Evolutionary conservation across 2,797 vertebrate genomes (phyloP).

Genomic region (Zalophus californianus): DNA sequence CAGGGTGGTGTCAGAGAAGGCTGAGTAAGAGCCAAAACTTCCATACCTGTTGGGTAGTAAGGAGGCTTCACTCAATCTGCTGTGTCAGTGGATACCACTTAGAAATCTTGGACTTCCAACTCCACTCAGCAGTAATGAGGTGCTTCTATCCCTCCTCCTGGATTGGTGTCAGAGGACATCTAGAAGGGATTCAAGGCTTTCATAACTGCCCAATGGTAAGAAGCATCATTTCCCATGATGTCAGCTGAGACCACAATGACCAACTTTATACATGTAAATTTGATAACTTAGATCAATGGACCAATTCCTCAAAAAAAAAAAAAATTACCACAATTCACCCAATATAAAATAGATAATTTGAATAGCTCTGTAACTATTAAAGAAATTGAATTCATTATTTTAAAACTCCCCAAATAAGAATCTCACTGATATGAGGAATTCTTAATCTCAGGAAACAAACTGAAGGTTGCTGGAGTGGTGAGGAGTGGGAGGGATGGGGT

Average conservation of each 20-base stretch:
- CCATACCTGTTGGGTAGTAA: neutral
- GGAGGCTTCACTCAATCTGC: neutral
- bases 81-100: neutral
- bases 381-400: constrained; percentile 15
- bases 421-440: no score
- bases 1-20: neutral
- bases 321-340: neutral
- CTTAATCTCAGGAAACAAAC: no score
- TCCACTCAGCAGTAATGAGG: neutral
- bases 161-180: neutral
- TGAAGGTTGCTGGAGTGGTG: no score
- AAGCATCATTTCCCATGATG: neutral
- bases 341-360: neutral
- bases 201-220: neutral
- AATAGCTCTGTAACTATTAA: neutral
- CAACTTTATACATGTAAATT: neutral
- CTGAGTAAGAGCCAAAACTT: neutral
- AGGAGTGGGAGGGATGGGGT: no score
- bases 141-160: neutral
- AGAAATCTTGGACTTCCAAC: neutral
- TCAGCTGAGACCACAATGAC: neutral
- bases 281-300: neutral
- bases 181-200: neutral
- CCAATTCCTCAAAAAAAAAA: neutral
- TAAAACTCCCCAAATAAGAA: neutral